Base-by-base conservation (phyloP, 2,888 invertebrate genomes). In the Cheilosia urbana region DNA sequence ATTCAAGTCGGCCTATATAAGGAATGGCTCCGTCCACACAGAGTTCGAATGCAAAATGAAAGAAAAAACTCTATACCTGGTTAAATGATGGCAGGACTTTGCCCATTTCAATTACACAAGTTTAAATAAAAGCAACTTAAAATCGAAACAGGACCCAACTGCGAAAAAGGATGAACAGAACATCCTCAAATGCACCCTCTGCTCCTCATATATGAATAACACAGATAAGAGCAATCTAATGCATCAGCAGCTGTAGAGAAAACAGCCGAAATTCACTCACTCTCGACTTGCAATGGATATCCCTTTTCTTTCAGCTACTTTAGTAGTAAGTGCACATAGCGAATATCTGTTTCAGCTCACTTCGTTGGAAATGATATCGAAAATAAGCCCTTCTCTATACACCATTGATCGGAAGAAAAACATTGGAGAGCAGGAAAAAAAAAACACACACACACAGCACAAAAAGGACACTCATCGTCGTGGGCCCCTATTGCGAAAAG, bases 201-300 rank as follows among this genome's bases (percentile, higher is more conserved):
- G 42, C 45, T 49, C 45, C 42, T 34, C 45, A 62, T 75, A 80
- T 83, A 80, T 75, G 69, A 71, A 80, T 80, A 49, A 65, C 19
- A 65, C 17, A 71, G 84, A 80, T 69, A 85, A 80, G 55, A 71
- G 80, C 80, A 85, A 85, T 85, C 75, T 85, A 80, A 80, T 85
- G 84, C 80, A 85, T 85, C 84, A 85, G 80, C 75, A 80, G 84
- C 84, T 85, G 80, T 37, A 65, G 71, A 71, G 72, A 85, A 85
- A 71, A 71, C 80, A 75, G 71, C 65, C 47, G 65, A 84, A 84
- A 71, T 65, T 80, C 69, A 78, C 57, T 76, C 65, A 53, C 58
- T 49, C 51, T 57, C 45, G 40, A 37, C 65, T 17, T 71, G 71
- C 60, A 24, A 60, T 69, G 65, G 79, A 63, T 73, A 63, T 68